Evolutionary conservation across 2,888 invertebrate species (phyloP).

Genomic region (Antitype chi): DNA sequence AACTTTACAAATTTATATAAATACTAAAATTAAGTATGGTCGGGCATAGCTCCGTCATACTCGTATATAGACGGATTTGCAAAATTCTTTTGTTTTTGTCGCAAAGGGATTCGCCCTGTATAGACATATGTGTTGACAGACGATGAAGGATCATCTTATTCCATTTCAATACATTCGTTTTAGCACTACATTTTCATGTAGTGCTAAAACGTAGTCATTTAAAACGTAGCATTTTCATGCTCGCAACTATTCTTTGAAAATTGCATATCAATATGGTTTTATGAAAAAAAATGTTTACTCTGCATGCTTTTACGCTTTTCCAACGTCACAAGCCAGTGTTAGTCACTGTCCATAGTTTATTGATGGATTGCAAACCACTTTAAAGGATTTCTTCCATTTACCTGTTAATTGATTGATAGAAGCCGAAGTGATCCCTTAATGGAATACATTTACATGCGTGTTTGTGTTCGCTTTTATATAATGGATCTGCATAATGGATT

Average conservation of each 20-base stretch:
- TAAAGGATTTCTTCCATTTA: slow-evolving; percentile 11
- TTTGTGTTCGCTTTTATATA: not conserved
- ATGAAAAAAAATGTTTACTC: not conserved
- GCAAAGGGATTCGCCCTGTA: too few relatives aligned
- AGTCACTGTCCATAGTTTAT: slow-evolving; percentile 12
- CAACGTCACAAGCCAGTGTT: not conserved
- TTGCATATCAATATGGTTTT: not conserved
- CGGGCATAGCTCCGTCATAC: too few relatives aligned
- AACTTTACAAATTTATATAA: too few relatives aligned
- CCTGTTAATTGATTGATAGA: slow-evolving; percentile 41
- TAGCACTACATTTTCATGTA: not conserved
- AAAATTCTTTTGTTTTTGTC: too few relatives aligned
- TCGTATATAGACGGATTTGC: too few relatives aligned
- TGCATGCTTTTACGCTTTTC: not conserved
- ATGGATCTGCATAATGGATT: slow-evolving; percentile 8
- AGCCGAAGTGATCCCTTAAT: slow-evolving; percentile 1
- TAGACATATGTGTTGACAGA: not conserved
- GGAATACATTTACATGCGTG: slow-evolving; percentile 8
- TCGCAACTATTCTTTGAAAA: not conserved
- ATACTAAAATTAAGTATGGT: too few relatives aligned
- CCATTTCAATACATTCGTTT: not conserved
- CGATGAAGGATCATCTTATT: not conserved
- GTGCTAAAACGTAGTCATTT: too few relatives aligned
- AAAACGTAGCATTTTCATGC: not conserved
- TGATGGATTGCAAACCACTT: slow-evolving; percentile 44